Conservation (phyloP, 2,797 vertebrate genomes). For the Microctenopoma stevenorrisi region DNA sequence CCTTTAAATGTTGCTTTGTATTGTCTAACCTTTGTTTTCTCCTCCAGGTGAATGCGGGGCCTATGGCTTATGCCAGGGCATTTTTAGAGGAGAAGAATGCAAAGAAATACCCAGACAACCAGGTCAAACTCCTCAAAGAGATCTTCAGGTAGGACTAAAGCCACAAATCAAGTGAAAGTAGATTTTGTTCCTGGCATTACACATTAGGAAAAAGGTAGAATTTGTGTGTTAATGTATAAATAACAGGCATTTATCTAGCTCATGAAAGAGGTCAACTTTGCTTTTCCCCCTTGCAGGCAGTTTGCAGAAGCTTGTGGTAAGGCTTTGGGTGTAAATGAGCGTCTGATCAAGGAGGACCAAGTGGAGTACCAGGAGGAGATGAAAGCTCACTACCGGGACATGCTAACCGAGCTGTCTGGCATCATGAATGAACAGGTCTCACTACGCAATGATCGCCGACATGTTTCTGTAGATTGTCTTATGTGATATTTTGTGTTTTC, state of each 20-base stretch:
- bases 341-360: constrained; percentile 98
- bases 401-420: constrained; percentile 92
- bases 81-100: constrained; percentile 98
- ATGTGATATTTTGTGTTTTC: constrained; percentile 28
- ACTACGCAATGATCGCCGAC: constrained; percentile 13
- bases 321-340: constrained; percentile 94
- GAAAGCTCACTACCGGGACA: constrained; percentile 95
- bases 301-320: constrained; percentile 97
- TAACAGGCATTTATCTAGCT: neutral
- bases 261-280: neutral
- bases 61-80: constrained; percentile 97
- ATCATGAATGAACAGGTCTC: constrained; percentile 98
- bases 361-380: constrained; percentile 99
- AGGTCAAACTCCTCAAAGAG: constrained; percentile 96
- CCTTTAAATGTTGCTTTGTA: neutral
- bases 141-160: constrained; percentile 91
- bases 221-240: neutral
- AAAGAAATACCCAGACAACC: constrained; percentile 98
- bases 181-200: neutral
- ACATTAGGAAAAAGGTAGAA: too few species aligned
- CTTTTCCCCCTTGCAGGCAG: constrained; percentile 81
- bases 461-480: constrained; percentile 19
- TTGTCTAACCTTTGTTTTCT: constrained; percentile 16
- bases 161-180: neutral
- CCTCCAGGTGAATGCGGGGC: constrained; percentile 94